Evolutionary conservation across 2,797 vertebrate genomes (phyloP).

Genomic region (Bradypus variegatus): DNA sequence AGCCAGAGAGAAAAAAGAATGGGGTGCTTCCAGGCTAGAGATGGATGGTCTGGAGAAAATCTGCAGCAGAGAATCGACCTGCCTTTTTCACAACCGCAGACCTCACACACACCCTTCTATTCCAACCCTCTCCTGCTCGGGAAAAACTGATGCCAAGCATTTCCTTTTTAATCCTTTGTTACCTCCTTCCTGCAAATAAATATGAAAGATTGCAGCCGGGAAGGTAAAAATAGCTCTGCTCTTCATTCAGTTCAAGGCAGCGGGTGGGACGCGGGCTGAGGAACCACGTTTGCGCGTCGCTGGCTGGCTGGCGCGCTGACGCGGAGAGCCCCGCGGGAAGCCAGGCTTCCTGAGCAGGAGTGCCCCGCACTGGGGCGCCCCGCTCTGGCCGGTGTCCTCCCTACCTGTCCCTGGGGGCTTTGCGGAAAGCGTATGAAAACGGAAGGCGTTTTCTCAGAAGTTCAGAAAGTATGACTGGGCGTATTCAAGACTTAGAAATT

Average conservation of each 20-base stretch:
- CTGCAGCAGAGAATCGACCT: neutral
- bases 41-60: neutral
- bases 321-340: neutral
- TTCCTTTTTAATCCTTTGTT: neutral
- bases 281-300: neutral
- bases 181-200: constrained; percentile 30
- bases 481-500: neutral
- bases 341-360: neutral
- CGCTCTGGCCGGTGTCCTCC: neutral
- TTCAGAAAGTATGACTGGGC: constrained; percentile 28
- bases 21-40: neutral
- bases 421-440: neutral
- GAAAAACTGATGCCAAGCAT: neutral
- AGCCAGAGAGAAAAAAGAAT: neutral
- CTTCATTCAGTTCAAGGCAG: neutral
- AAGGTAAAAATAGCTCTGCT: constrained; percentile 35
- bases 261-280: neutral
- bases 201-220: neutral
- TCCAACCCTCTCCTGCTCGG: neutral
- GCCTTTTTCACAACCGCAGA: neutral
- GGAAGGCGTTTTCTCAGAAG: neutral
- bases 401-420: neutral
- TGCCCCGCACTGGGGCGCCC: neutral
- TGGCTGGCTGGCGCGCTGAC: neutral
- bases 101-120: neutral